A percentile compares a stretch with the other conserved stretches of the same genome.
phyloP scores from a whole-genome alignment of 2,888 invertebrate species.

The Cryptophagus acutangulus region DNA sequence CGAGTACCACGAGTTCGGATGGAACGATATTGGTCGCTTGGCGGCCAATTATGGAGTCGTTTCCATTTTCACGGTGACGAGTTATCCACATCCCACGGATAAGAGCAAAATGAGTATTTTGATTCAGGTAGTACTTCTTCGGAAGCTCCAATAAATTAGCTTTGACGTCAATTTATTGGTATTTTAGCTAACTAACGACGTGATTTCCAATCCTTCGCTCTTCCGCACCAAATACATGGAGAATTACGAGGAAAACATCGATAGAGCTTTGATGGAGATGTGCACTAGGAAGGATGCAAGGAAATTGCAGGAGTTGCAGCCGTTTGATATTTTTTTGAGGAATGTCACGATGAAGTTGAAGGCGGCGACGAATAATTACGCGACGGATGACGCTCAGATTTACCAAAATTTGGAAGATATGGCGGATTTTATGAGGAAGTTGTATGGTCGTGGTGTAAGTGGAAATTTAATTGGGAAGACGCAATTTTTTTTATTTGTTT shows the following conservation, averaged over 20 bases:
- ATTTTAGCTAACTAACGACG: constrained; percentile 25
- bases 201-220: too few species aligned
- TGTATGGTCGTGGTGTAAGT: constrained; percentile 36
- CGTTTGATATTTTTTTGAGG: constrained; percentile 33
- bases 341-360: constrained; percentile 30
- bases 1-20: constrained; percentile 23
- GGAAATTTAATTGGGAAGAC: too few species aligned
- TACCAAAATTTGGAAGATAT: constrained; percentile 31
- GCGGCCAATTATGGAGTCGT: constrained; percentile 43
- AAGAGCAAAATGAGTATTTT: constrained; percentile 34
- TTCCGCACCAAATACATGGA: constrained; percentile 19
- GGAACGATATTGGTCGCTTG: constrained; percentile 40
- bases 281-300: too few species aligned
- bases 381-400: constrained; percentile 27
- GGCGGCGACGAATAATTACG: constrained; percentile 22
- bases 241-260: constrained; percentile 29
- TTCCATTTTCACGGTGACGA: constrained; percentile 41
- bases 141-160: too few species aligned
- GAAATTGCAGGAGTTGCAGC: constrained; percentile 12
- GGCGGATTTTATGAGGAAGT: constrained; percentile 32
- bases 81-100: constrained; percentile 27
- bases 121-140: too few species aligned
- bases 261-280: constrained; percentile 24
- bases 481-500: too few species aligned
- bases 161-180: too few species aligned